phyloP scores from a whole-genome alignment of 2,113 vertebrate genomes.

The Rhinopomastus cyanomelas region DNA sequence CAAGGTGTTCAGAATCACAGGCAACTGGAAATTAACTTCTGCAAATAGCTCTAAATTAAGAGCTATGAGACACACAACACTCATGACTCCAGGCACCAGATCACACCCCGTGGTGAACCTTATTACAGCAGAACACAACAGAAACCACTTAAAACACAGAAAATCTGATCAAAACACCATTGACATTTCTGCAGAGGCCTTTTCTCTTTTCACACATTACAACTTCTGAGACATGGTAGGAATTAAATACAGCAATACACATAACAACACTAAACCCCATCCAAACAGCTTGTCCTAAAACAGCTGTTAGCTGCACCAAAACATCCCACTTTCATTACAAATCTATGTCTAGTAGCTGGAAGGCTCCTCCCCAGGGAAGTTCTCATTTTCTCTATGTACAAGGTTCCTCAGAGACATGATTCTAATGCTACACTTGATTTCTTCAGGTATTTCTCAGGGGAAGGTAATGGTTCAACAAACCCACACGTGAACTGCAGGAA shows the following conservation, averaged over 20 bases:
- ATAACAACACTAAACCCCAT: background rate
- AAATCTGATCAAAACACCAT: background rate
- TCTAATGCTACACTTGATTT: background rate
- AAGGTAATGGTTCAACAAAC: background rate
- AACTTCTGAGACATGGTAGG: background rate
- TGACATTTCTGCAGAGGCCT: background rate
- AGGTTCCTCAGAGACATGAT: background rate
- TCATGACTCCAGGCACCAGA: background rate
- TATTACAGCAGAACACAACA: background rate
- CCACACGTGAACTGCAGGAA: background rate
- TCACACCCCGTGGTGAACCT: background rate
- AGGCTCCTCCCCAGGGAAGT: background rate
- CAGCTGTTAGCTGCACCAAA: background rate
- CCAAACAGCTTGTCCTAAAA: background rate
- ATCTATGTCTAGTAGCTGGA: background rate
- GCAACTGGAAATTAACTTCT: constrained; percentile 23
- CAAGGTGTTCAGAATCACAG: background rate
- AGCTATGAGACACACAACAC: background rate
- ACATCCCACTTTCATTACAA: background rate
- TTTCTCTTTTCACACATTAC: background rate
- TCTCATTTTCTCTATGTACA: background rate
- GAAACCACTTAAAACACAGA: background rate
- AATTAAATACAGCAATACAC: background rate
- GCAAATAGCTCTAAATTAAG: background rate
- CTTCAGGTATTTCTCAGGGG: background rate